Conservation (phyloP, 2,113 vertebrate species). For the Egretta garzetta region DNA sequence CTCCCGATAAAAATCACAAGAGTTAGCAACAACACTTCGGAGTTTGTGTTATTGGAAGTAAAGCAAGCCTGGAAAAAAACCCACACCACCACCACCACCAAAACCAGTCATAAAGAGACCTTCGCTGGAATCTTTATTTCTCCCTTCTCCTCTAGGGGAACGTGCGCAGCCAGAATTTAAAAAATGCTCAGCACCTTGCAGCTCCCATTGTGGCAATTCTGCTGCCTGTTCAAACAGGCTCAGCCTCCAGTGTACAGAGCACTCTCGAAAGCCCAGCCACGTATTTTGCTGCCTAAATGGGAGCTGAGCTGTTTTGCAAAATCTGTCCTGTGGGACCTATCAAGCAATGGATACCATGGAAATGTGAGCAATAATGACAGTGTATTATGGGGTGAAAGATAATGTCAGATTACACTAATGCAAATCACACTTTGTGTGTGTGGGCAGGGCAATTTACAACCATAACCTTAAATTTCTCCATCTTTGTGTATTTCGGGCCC, state of each 20-base stretch:
- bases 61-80: neutral
- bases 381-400: conserved; percentile 52
- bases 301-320: conserved; percentile 58
- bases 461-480: conserved; percentile 35
- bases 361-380: conserved; percentile 59
- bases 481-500: neutral
- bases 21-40: neutral
- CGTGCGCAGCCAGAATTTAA: neutral
- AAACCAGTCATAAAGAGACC: neutral
- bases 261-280: neutral
- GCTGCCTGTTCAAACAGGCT: conserved; percentile 39
- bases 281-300: conserved; percentile 31
- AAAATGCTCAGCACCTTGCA: neutral
- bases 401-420: conserved; percentile 53
- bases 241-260: neutral
- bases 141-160: neutral
- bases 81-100: neutral
- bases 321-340: conserved; percentile 37
- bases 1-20: neutral
- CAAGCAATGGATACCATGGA: conserved; percentile 56
- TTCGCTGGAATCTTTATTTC: neutral
- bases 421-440: conserved; percentile 21
- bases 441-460: conserved; percentile 47
- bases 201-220: conserved; percentile 14
- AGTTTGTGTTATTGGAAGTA: conserved; percentile 17